Conservation (phyloP, 2,888 invertebrate genomes). For the Chrysomela aeneicollis region DNA sequence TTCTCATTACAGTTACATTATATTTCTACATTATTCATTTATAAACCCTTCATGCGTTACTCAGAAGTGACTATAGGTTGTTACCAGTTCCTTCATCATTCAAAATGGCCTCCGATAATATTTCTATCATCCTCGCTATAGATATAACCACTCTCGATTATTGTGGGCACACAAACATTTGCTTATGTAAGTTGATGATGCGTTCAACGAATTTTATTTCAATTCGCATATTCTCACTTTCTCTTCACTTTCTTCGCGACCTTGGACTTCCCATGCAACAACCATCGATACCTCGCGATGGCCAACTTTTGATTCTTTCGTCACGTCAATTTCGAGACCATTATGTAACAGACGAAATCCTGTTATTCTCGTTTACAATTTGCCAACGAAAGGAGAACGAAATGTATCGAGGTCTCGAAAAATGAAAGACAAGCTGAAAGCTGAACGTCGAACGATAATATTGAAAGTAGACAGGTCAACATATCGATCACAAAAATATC, state of each 20-base stretch:
- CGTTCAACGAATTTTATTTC: conserved; percentile 33
- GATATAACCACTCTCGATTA: neutral
- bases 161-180: conserved; percentile 5
- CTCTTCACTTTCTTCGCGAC: conserved; percentile 47
- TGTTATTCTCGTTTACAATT: neutral
- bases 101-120: too few species aligned
- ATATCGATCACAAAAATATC: neutral
- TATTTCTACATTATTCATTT: too few species aligned
- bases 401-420: too few species aligned
- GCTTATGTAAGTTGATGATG: conserved; percentile 38
- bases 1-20: too few species aligned
- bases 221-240: conserved; percentile 40
- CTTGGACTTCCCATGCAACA: conserved; percentile 36
- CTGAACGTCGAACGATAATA: neutral
- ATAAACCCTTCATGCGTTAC: too few species aligned
- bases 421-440: too few species aligned
- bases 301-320: conserved; percentile 28
- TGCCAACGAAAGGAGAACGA: neutral
- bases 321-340: conserved; percentile 2
- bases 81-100: neutral
- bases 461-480: neutral
- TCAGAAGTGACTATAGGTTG: too few species aligned
- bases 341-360: conserved; percentile 24
- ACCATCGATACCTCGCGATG: conserved; percentile 7
- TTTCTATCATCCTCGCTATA: neutral